These are phyloP conservation scores for Ooceraea biroi DNA, from an alignment of 1,140 invertebrate species.

Conservation along the genomic window DNA sequence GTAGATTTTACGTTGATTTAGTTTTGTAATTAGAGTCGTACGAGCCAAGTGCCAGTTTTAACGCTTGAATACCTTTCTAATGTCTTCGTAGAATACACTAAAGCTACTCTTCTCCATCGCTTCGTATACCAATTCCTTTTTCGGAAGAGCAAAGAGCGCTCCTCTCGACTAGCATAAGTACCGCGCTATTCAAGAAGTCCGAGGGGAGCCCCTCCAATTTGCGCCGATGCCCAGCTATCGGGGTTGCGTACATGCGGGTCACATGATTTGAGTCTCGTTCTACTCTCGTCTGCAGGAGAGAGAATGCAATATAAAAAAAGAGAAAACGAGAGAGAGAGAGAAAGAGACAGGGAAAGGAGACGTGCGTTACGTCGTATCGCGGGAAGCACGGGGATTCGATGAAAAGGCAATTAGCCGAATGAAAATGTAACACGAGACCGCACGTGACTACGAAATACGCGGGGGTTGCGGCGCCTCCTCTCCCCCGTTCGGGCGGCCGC, in stretches of 20 bases:
- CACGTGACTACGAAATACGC: conserved; percentile 82
- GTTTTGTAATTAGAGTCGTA: neutral
- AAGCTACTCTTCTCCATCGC: conserved; percentile 34
- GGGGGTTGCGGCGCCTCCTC: conserved; percentile 28
- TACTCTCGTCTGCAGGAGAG: conserved; percentile 22
- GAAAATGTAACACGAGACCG: conserved; percentile 86
- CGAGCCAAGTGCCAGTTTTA: neutral
- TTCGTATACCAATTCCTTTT: conserved; percentile 37
- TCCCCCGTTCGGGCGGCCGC: conserved; percentile 42
- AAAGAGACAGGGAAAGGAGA: conserved; percentile 20
- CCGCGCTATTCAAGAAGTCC: conserved; percentile 1
- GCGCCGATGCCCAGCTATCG: conserved; percentile 61
- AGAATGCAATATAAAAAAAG: no score
- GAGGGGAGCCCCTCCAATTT: conserved; percentile 69
- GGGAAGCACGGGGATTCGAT: conserved; percentile 71
- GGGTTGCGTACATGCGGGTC: conserved; percentile 54
- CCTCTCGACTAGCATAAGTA: conserved; percentile 36
- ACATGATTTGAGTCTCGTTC: conserved; percentile 69
- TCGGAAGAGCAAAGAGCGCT: conserved; percentile 31
- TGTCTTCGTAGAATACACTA: neutral
- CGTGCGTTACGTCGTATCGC: conserved; percentile 32
- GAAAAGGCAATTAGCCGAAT: conserved; percentile 85
- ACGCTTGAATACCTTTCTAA: neutral
- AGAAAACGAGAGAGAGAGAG: conserved; percentile 8
- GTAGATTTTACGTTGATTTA: neutral